Conservation (phyloP, 2,888 invertebrate species). For the Argynnis bischoffii region DNA sequence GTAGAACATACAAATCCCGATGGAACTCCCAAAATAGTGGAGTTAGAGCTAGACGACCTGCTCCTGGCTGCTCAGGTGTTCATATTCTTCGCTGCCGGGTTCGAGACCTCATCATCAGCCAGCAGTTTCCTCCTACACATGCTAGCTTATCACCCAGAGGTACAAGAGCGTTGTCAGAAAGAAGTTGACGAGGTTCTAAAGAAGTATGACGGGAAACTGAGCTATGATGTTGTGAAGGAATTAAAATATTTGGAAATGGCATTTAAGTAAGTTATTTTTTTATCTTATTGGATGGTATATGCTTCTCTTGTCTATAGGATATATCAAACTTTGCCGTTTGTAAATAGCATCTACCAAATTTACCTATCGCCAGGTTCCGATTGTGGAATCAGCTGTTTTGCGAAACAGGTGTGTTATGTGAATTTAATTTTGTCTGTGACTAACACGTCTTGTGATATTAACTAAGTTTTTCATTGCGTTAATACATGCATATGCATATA, state of each 20-base stretch:
- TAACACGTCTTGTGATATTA: too few species aligned
- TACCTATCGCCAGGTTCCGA: too few species aligned
- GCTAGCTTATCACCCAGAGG: conserved; percentile 55
- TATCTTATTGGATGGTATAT: too few species aligned
- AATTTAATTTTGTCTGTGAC: too few species aligned
- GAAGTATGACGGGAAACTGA: conserved; percentile 45
- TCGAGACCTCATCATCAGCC: conserved; percentile 61
- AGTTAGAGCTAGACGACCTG: conserved; percentile 49
- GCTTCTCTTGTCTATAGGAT: too few species aligned
- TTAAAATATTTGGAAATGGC: conserved; percentile 54
- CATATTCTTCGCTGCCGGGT: conserved; percentile 58
- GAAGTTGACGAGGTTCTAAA: conserved; percentile 53
- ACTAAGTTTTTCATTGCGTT: too few species aligned
- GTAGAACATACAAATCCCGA: conserved; percentile 46
- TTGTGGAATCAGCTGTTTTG: too few species aligned
- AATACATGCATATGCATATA: too few species aligned
- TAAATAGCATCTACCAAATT: too few species aligned
- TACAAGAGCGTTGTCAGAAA: conserved; percentile 51
- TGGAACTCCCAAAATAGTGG: conserved; percentile 44
- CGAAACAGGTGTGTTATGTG: too few species aligned
- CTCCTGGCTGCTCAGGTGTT: conserved; percentile 53
- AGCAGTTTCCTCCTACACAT: conserved; percentile 56
- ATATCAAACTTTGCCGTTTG: too few species aligned
- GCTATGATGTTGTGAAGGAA: conserved; percentile 53
- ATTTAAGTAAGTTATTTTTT: not conserved